Evolutionary conservation across 2,797 vertebrate genomes (phyloP).

Genomic region (Myotis myotis): DNA sequence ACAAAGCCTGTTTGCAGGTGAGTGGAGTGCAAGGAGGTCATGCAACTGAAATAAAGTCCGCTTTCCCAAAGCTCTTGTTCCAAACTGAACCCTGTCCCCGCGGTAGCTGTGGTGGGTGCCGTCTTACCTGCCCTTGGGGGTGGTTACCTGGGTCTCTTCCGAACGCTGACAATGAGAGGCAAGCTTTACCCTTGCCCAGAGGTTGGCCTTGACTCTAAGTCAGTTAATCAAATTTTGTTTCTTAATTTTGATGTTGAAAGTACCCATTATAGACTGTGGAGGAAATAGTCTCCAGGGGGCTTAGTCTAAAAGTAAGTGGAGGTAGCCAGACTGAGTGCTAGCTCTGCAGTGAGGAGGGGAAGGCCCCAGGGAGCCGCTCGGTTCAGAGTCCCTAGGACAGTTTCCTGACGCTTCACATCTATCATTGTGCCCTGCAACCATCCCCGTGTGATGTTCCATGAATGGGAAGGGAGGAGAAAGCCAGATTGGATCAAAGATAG

Average conservation of each 20-base stretch:
- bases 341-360: background rate
- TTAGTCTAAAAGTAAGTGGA: background rate
- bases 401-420: background rate
- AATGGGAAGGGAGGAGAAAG: constrained; percentile 42
- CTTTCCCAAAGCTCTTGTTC: background rate
- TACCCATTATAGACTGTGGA: background rate
- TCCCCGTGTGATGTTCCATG: constrained; percentile 34
- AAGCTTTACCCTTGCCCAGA: background rate
- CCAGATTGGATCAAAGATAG: constrained; percentile 43
- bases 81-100: background rate
- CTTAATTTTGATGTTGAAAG: background rate
- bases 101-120: background rate
- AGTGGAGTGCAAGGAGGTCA: background rate
- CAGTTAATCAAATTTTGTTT: background rate
- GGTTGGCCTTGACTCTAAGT: background rate
- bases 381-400: background rate
- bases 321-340: background rate
- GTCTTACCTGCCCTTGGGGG: background rate
- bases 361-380: background rate
- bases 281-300: background rate
- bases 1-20: background rate
- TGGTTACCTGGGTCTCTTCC: background rate
- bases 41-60: background rate
- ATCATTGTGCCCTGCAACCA: background rate
- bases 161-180: background rate